Conservation (phyloP, 2,797 vertebrate genomes). For the Thripadectes ignobilis region DNA sequence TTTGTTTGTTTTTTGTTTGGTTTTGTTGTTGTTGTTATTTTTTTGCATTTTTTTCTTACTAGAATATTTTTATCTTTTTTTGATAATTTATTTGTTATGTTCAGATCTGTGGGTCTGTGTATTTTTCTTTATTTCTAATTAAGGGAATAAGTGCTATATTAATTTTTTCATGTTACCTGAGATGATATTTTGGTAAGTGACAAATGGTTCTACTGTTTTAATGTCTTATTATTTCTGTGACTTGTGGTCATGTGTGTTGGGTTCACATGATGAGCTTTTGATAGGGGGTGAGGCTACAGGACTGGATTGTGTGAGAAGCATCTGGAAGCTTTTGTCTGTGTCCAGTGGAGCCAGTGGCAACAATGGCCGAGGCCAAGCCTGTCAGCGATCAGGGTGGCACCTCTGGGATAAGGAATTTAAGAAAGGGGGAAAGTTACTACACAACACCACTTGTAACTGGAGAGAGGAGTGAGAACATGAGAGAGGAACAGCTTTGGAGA, state of each 20-base stretch:
- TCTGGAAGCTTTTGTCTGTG: not conserved
- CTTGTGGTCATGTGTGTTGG: not conserved
- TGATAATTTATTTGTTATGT: not conserved
- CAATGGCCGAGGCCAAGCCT: not conserved
- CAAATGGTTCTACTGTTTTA: not conserved
- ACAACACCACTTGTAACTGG: not conserved
- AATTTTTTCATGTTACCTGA: not conserved
- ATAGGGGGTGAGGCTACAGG: not conserved
- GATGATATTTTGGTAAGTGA: not conserved
- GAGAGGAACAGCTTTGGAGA: too few species aligned
- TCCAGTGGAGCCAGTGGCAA: not conserved
- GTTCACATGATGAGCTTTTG: not conserved
- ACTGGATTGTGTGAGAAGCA: not conserved
- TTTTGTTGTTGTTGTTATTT: too few species aligned
- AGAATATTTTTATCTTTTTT: not conserved
- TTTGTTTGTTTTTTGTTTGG: too few species aligned
- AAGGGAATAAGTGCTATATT: not conserved
- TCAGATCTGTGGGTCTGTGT: not conserved
- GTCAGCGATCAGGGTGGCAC: accelerated
- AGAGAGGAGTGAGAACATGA: too few species aligned
- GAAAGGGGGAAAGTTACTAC: not conserved
- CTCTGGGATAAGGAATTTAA: not conserved
- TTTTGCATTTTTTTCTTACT: too few species aligned
- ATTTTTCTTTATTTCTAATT: not conserved
- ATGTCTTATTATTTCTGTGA: not conserved